Conservation (phyloP, 1,140 invertebrate genomes). For the Alviniconcha marisindica region DNA sequence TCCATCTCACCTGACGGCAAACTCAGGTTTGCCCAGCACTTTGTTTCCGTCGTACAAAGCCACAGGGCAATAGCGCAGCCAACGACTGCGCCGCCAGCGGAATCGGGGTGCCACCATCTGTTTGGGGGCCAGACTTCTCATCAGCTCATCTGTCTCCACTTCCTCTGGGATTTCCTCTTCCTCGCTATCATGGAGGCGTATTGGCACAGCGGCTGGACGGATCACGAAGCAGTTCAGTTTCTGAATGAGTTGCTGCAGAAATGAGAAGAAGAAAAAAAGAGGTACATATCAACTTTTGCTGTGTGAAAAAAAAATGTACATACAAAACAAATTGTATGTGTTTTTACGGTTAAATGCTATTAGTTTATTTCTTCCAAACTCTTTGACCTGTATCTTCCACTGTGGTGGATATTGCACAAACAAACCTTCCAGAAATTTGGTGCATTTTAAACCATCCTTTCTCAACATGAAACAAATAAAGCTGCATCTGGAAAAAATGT, state of each 20-base stretch:
- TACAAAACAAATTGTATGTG: too few relatives aligned
- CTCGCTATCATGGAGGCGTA: constrained; percentile 69
- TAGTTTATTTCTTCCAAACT: too few relatives aligned
- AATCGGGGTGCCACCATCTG: constrained; percentile 72
- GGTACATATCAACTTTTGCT: too few relatives aligned
- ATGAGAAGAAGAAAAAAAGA: not conserved
- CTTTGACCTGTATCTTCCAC: too few relatives aligned
- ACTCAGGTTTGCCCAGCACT: constrained; percentile 72
- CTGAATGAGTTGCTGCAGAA: constrained; percentile 68
- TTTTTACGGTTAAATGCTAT: too few relatives aligned
- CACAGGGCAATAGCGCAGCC: constrained; percentile 74
- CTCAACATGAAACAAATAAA: too few relatives aligned
- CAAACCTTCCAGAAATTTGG: too few relatives aligned
- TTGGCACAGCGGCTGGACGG: constrained; percentile 70
- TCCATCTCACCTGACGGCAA: constrained; percentile 69
- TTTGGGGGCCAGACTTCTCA: constrained; percentile 67
- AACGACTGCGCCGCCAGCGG: constrained; percentile 73
- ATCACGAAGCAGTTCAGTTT: constrained; percentile 71
- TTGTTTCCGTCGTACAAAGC: constrained; percentile 74
- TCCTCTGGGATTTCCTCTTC: constrained; percentile 73
- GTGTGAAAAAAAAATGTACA: too few relatives aligned
- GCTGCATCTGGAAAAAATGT: too few relatives aligned
- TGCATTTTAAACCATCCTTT: too few relatives aligned
- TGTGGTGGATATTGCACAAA: too few relatives aligned
- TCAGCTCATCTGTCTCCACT: constrained; percentile 73